Percentiles rank a stretch among this genome's conserved stretches.
Conservation (phyloP, 2,797 vertebrate genomes). For the Triplophysa bombifrons region DNA sequence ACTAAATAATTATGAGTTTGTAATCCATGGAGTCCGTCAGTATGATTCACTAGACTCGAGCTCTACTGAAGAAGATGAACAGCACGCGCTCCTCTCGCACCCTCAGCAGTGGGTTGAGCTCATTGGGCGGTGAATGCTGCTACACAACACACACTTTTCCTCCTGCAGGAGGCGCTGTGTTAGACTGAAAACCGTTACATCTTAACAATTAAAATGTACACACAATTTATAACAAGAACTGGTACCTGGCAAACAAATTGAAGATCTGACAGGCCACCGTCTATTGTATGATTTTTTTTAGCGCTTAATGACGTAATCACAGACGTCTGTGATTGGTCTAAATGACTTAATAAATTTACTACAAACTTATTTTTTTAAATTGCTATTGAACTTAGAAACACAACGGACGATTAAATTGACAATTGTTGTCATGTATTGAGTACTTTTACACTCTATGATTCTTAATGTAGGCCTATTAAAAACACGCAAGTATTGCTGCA, state of each 20-base stretch:
- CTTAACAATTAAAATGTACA: too few relatives aligned
- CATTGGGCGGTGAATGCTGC: constrained; percentile 11
- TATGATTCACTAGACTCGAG: constrained; percentile 2
- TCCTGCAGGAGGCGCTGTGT: constrained; percentile 26
- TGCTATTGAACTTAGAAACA: too few relatives aligned
- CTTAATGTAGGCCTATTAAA: too few relatives aligned
- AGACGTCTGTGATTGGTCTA: neutral
- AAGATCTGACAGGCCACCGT: too few relatives aligned
- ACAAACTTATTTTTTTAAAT: too few relatives aligned
- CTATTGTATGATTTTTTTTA: neutral
- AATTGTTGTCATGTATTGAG: too few relatives aligned
- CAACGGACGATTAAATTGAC: too few relatives aligned
- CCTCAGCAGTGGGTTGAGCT: constrained; percentile 20
- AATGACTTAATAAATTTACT: too few relatives aligned
- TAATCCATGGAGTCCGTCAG: constrained; percentile 41
- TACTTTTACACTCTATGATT: too few relatives aligned
- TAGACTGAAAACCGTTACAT: too few relatives aligned
- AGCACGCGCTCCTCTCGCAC: constrained; percentile 11
- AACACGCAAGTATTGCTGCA: too few relatives aligned
- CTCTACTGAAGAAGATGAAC: constrained; percentile 16
- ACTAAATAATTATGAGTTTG: constrained; percentile 8
- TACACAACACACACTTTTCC: neutral
- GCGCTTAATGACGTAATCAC: neutral
- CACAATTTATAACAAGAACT: too few relatives aligned
- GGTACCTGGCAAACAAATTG: neutral